Evolutionary conservation across 2,113 vertebrate species (phyloP).

Genomic region (Emydura subglobosa): DNA sequence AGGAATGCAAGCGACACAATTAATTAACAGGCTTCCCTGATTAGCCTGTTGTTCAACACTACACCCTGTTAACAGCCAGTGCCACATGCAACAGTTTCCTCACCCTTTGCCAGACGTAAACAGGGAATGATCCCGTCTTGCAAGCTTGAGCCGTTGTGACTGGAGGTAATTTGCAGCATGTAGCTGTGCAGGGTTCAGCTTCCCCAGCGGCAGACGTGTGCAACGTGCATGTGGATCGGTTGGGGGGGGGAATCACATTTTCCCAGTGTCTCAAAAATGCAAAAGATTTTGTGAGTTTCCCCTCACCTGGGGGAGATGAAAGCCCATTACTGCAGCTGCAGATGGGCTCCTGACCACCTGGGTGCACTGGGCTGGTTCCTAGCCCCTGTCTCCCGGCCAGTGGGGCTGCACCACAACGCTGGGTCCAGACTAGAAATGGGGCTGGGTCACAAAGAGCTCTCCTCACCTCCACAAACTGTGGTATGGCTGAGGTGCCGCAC

Average conservation of each 20-base stretch:
- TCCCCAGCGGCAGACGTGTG: too few species aligned
- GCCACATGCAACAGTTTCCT: not conserved
- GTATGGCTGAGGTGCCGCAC: too few species aligned
- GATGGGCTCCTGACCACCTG: too few species aligned
- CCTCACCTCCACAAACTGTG: too few species aligned
- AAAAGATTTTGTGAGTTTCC: not conserved
- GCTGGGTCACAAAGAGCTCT: too few species aligned
- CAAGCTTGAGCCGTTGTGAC: not conserved
- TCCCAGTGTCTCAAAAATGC: not conserved
- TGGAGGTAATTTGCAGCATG: not conserved
- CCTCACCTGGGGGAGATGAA: not conserved
- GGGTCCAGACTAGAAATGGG: too few species aligned
- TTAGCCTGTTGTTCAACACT: not conserved
- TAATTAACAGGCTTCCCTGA: not conserved
- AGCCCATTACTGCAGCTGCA: not conserved
- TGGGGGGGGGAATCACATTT: not conserved
- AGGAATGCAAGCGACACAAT: not conserved
- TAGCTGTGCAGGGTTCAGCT: not conserved
- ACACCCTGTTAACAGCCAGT: not conserved
- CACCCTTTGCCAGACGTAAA: not conserved
- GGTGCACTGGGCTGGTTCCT: too few species aligned
- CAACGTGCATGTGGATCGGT: not conserved
- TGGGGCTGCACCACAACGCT: too few species aligned
- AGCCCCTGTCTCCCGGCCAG: too few species aligned
- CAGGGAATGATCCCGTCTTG: not conserved